Base-by-base conservation (phyloP, 35 echinoderm and acorn worm genomes). In the Apostichopus japonicus region DNA sequence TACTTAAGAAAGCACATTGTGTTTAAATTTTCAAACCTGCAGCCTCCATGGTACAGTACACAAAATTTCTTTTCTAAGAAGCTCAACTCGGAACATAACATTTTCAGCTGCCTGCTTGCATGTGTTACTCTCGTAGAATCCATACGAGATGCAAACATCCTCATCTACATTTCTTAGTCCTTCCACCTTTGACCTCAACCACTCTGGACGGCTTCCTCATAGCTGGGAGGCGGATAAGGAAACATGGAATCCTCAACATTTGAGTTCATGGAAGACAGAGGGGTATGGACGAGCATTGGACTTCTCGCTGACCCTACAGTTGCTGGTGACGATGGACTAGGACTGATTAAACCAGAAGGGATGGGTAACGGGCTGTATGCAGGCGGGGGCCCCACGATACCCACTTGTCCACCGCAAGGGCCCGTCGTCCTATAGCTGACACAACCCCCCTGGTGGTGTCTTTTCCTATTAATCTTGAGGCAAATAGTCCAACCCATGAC, bases 401-500 rank as follows among this genome's bases (percentile, higher is more conserved):
- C 14, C 5, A 72, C 62, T 15, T 23, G 54, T 0, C 5, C 19
- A n/a, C 24, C 21, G 23, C 22, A 7, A 5, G 24, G 23, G 6
- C 27, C 22, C 19, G 86, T 54, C 33, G 86, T 89, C 10, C 67
- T 33, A n/a, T 25, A 65, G 54, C 10, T 17, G 33, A 82, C 79
- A 56, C 24, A 82, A 17, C 27, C 79, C 62, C 5, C 61, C 22
- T 17, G 59, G 15, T 89, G 86, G 25, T 51, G 57, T 73, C 86
- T 72, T 54, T 89, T 89, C 19, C 67, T 21, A 0, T 63, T 59
- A 16, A 89, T 51, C 23, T 89, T 89, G 23, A 71, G 44, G 62
- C 86, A 89, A 10, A 89, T 23, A 15, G 86, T 89, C 62, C 61
- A 89, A 15, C 62, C 86, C 86, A 89, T 89, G 56, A 73, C 86